A percentile compares a stretch with the other conserved stretches of the same genome.
Conservation (phyloP, 2,888 invertebrate genomes). For the Caenorhabditis sulstoni region DNA sequence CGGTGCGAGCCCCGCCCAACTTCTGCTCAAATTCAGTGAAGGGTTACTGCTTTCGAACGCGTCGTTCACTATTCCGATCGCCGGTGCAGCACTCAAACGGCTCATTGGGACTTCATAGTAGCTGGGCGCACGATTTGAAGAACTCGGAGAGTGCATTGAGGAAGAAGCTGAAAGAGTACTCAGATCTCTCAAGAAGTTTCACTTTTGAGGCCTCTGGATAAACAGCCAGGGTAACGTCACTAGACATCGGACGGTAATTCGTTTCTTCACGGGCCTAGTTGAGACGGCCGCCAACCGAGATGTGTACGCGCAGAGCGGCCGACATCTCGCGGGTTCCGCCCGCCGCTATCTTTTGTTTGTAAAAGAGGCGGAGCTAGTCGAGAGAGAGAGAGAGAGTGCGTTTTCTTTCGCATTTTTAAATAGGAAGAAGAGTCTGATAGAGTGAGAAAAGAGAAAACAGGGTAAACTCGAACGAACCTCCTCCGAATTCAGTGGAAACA, state of each 20-base stretch:
- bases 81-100: constrained; percentile 41
- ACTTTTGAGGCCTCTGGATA: constrained; percentile 50
- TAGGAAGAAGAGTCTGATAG: not conserved
- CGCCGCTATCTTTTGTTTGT: constrained; percentile 17
- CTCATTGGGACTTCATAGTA: constrained; percentile 20
- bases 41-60: constrained; percentile 49
- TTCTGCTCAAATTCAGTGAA: constrained; percentile 48
- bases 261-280: constrained; percentile 53
- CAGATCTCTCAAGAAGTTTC: constrained; percentile 10
- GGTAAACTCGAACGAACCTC: constrained; percentile 13
- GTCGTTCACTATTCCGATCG: constrained; percentile 46
- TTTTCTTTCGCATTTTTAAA: not conserved
- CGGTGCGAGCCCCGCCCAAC: constrained; percentile 36
- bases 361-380: constrained; percentile 34
- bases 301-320: constrained; percentile 28
- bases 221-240: constrained; percentile 57
- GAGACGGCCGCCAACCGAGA: not conserved
- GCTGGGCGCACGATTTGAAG: constrained; percentile 23
- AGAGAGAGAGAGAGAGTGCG: not conserved
- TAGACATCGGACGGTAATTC: constrained; percentile 59
- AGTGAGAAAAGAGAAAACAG: not conserved
- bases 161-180: constrained; percentile 41
- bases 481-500: constrained; percentile 54
- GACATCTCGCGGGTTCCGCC: constrained; percentile 47
- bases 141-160: constrained; percentile 45